Evolutionary conservation across 2,888 invertebrate species (phyloP), one percentile per base, ranked within the genome.

Genomic region (Trichacis sp.): DNA sequence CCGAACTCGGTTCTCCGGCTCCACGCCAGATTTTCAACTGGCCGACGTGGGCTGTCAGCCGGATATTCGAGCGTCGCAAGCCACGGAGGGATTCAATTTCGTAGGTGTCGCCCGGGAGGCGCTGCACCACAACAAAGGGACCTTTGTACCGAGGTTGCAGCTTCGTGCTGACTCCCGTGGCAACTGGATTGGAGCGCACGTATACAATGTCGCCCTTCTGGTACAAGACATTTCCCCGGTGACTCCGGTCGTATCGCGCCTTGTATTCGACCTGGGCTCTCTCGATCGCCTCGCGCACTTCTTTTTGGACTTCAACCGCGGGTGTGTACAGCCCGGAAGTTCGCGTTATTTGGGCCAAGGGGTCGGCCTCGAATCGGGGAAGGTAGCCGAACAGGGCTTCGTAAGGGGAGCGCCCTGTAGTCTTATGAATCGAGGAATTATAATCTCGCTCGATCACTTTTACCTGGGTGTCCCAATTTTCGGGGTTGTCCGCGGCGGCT

Each of bases 361-460:
- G 15, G 9, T 42, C 57, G 2, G 12, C 42, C 14, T 48, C 19
- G 61, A 24, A 24, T 55, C 60, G n/a, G 14, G 49, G 56, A 1
- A 42, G 1, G 29, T 42, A 65, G 5, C 72, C 72, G 29, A 61
- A 69, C 1, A 72, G 24, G 3, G 60, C 45, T 38, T 71, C 64
- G 12, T 60, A 69, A 0, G 72, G 70, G 8, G 67, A 46, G 8
- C 40, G 63, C 1, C 63, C 61, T 2, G 45, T 45, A 1, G 53
- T 45, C 12, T 42, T 53, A 33, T 45, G 30, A 2, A 33, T 24
- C 3, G 4, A 5, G 4, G 24, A 24, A 8, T 24, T 24, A 5
- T 5, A 5, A 9, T 45, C 45, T 1, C 45, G 36, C 36, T 5
- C 36, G 14, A 36, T 36, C 9, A 5, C 3, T n/a, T 5, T 5